phyloP scores from a whole-genome alignment of 2,888 invertebrate species.

The Pheosia gnoma region DNA sequence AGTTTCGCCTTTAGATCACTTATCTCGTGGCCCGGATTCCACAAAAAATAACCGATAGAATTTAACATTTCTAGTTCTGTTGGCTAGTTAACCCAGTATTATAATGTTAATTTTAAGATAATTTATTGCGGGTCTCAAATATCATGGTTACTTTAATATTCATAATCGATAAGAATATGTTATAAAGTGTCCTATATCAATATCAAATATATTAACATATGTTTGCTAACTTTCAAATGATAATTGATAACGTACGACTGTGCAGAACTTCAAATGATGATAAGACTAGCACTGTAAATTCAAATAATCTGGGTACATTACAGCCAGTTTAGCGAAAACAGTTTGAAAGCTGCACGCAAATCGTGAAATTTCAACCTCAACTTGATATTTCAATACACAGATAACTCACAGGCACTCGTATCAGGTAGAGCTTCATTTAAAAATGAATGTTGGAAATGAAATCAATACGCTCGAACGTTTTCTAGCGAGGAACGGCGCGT shows the following conservation, averaged over 20 bases:
- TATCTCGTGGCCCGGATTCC: constrained; percentile 36
- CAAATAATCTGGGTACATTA: no score
- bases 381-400: constrained; percentile 14
- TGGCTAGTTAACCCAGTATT: not conserved
- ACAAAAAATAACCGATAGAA: constrained; percentile 12
- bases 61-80: not conserved
- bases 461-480: constrained; percentile 75
- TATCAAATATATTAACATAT: constrained; percentile 9
- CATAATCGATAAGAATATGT: constrained; percentile 2
- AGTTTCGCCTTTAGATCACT: constrained; percentile 28
- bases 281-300: no score
- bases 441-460: constrained; percentile 74
- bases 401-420: constrained; percentile 29
- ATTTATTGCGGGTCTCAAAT: not conserved
- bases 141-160: not conserved
- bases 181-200: not conserved
- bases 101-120: not conserved
- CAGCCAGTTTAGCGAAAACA: no score
- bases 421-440: constrained; percentile 53
- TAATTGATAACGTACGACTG: no score
- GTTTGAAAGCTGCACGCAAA: no score
- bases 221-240: no score
- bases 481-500: constrained; percentile 67
- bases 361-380: not conserved
- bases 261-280: no score